Evolutionary conservation across 2,797 vertebrate genomes (phyloP), one percentile per base, ranked within the genome.

Genomic region (Mormyrus hasselquistii): DNA sequence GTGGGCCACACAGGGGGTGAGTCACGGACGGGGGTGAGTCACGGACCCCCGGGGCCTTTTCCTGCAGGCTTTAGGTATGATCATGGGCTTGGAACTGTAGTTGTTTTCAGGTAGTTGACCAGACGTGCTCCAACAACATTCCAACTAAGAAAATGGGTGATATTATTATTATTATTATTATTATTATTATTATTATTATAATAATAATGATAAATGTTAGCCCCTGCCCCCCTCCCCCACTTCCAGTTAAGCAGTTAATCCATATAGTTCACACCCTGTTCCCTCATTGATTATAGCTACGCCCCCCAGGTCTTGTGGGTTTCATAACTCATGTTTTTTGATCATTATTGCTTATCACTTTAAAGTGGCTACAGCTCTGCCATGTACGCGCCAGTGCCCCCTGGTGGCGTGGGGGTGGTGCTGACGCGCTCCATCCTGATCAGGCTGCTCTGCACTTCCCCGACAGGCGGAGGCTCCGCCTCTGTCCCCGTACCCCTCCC

Each of bases 401-500:
- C 62, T 69, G 9, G 62, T 62, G 59, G 59, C 2, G 1, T 65
- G 6, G 22, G 59, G 22, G 25, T 29, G 62, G 25, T 69, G 25
- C 62, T 69, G 62, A 44, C 14, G 10, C 5, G 14, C 76, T 82
- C 76, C 76, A 25, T 50, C 47, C 62, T 88, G 22, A 86, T 25
- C 3, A 55, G 19, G 6, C 29, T 62, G 1, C 44, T 29, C 38
- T 87, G 8, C 19, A 4, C 73, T 62, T 62, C 69, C 7, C 2
- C 73, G 59, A 19, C 93, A 98, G 97, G 90, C 90, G 0, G 97
- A 97, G 2, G 94, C 95, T 0, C 97, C 97, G 0, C 96, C 97
- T 0, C 95, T 98, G 2, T 98, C 97, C 0, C 98, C 98, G 0
- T 99, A 97, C 90, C 98, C 98, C 0, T 96, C 95, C 1, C 90